These are phyloP conservation scores for Gymnosoma rotundatum DNA, from an alignment of 2,888 invertebrate species.

Conservation along the genomic window DNA sequence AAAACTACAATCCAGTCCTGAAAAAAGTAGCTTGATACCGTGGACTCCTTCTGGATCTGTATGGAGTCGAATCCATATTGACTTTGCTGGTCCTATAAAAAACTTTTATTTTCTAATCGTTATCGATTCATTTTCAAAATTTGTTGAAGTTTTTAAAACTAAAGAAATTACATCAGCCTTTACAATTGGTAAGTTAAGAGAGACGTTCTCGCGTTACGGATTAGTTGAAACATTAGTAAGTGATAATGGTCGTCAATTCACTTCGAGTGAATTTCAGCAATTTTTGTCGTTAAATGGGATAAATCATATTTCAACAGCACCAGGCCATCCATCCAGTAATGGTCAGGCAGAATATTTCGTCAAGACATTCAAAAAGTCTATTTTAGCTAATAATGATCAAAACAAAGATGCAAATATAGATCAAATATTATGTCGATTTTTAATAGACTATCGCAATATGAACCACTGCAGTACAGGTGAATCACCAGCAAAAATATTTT, in stretches of 20 bases:
- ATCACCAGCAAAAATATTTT: slow-evolving; percentile 65
- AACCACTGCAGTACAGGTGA: slow-evolving; percentile 65
- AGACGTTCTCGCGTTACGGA: too few relatives aligned
- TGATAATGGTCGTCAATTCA: too few relatives aligned
- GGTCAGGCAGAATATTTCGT: slow-evolving; percentile 69
- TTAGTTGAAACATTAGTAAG: too few relatives aligned
- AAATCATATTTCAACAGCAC: too few relatives aligned
- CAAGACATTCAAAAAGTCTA: slow-evolving; percentile 72
- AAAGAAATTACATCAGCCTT: slow-evolving; percentile 64
- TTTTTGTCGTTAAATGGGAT: too few relatives aligned
- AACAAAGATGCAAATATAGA: slow-evolving; percentile 23
- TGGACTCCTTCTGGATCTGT: slow-evolving; percentile 63
- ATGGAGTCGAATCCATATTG: slow-evolving; percentile 64
- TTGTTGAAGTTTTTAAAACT: slow-evolving; percentile 70
- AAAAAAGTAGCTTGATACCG: slow-evolving; percentile 61
- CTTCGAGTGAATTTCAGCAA: too few relatives aligned
- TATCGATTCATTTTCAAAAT: slow-evolving; percentile 67
- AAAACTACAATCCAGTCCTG: slow-evolving; percentile 64
- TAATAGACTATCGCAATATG: slow-evolving; percentile 29
- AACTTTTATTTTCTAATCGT: slow-evolving; percentile 58
- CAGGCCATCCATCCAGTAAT: slow-evolving; percentile 70
- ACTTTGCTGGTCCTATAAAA: slow-evolving; percentile 68
- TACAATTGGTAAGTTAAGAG: slow-evolving; percentile 56
- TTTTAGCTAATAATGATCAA: slow-evolving; percentile 54
- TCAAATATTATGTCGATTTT: slow-evolving; percentile 28